phyloP scores from a whole-genome alignment of 2,113 vertebrate genomes.

The Ursus arctos region DNA sequence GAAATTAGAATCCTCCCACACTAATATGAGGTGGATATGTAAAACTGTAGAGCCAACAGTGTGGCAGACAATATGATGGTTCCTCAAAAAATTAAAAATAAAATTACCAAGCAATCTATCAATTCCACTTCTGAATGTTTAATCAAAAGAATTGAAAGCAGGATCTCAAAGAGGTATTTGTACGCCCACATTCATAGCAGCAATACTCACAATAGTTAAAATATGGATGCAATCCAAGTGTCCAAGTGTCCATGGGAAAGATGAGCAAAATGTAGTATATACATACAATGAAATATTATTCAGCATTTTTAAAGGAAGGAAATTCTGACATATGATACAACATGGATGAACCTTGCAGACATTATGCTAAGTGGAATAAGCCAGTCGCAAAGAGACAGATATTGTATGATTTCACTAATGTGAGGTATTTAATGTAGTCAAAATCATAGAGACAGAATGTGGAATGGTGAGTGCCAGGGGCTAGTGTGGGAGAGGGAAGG shows the following conservation, averaged over 20 bases:
- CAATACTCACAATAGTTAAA: not conserved
- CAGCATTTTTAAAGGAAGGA: not conserved
- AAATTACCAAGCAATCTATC: not conserved
- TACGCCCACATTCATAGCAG: not conserved
- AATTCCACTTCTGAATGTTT: not conserved
- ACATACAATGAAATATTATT: not conserved
- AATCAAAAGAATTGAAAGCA: not conserved
- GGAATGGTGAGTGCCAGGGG: not conserved
- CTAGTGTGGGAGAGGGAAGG: not conserved
- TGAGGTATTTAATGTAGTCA: not conserved
- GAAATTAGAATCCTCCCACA: not conserved
- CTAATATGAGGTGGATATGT: not conserved
- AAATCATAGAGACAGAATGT: not conserved
- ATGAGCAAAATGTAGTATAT: not conserved
- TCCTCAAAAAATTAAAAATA: not conserved
- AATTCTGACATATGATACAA: not conserved
- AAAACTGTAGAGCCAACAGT: not conserved
- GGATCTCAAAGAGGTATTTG: not conserved
- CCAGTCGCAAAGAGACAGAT: not conserved
- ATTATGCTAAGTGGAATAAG: not conserved
- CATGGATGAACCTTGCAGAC: not conserved
- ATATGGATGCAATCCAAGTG: not conserved
- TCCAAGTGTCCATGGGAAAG: not conserved
- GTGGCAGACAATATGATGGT: not conserved
- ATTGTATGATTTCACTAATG: not conserved